Base-by-base conservation (phyloP, 2,888 invertebrate genomes). In the Cacoxenus indagator region DNA sequence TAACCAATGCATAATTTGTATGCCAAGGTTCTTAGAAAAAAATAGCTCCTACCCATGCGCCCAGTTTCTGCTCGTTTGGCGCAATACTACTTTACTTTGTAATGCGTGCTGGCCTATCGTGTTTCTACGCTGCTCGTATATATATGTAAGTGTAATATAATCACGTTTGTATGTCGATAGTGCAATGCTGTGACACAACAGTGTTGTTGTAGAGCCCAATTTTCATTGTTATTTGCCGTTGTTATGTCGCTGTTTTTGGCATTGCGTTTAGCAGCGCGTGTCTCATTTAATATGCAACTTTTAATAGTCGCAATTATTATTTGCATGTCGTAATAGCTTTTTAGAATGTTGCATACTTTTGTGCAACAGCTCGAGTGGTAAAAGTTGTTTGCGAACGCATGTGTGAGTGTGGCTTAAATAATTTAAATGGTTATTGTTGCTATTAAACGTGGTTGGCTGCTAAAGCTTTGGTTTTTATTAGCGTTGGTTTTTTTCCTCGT, bases 1-100 rank as follows among this genome's bases (percentile, higher is more conserved):
- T 77, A 82, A 85, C 83, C 84, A 82, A 82, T 85, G 84, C 80
- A 85, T 84, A 82, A 85, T 84, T 85, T 79, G 85, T 81, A 76
- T 74, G 76, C 76, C 77, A 78, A 77, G 77, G 76, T 73, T 81
- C 75, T 72, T 76, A 73, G n/a, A 65, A 19, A 6, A 45, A 55
- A 54, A 55, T 22, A 17, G 22, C 19, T 19, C 22, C 19, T 51
- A 19, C 51, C 22, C 69, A 45, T 19, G 17, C 37, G 31, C 48
- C 46, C 68, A 64, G 6, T 26, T 24, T n/a, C 31, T n/a, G 4
- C 24, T n/a, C 43, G 43, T 75, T 45, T 37, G 37, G 8, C 2
- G 37, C 14, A 2, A 14, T 37, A 11, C 37, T 37, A 14, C 37
- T 11, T 37, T 11, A 37, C 14, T 37, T 37, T 37, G 37, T 37